Percentiles rank a stretch among this genome's conserved stretches.
Conservation (phyloP, 2,797 vertebrate species). For the Onychomys torridus region DNA sequence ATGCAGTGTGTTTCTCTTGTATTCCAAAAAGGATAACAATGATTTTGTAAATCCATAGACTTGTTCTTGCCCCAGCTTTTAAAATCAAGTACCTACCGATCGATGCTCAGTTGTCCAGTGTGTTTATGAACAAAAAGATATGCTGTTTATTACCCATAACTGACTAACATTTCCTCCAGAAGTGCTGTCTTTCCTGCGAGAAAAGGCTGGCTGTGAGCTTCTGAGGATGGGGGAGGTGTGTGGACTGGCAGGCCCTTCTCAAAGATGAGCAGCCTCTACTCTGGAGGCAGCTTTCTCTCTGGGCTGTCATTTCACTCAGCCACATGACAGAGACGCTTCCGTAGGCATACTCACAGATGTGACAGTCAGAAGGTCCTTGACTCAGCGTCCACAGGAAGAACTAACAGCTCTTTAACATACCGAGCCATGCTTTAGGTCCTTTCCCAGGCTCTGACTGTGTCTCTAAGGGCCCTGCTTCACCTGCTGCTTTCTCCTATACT, state of each 20-base stretch:
- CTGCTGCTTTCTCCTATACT: not conserved
- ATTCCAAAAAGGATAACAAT: not conserved
- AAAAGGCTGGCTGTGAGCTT: not conserved
- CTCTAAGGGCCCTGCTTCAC: not conserved
- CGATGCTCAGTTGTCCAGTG: not conserved
- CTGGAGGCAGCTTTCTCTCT: not conserved
- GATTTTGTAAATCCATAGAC: not conserved
- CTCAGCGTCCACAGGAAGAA: not conserved
- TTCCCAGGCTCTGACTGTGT: not conserved
- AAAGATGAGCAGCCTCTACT: not conserved
- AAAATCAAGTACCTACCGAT: not conserved
- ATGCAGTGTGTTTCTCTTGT: not conserved
- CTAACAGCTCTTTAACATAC: not conserved
- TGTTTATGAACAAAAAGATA: not conserved
- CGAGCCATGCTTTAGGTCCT: not conserved
- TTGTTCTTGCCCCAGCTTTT: not conserved
- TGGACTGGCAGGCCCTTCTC: not conserved
- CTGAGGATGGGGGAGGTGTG: not conserved
- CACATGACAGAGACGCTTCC: not conserved
- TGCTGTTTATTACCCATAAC: not conserved
- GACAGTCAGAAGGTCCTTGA: not conserved
- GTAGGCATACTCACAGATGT: accelerated
- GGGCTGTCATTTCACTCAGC: not conserved
- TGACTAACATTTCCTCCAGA: not conserved
- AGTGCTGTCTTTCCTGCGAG: not conserved